A percentile compares a stretch with the other conserved stretches of the same genome.
Evolutionary conservation across 2,797 vertebrate species (phyloP).

Genomic region (Lycodopsis pacificus): DNA sequence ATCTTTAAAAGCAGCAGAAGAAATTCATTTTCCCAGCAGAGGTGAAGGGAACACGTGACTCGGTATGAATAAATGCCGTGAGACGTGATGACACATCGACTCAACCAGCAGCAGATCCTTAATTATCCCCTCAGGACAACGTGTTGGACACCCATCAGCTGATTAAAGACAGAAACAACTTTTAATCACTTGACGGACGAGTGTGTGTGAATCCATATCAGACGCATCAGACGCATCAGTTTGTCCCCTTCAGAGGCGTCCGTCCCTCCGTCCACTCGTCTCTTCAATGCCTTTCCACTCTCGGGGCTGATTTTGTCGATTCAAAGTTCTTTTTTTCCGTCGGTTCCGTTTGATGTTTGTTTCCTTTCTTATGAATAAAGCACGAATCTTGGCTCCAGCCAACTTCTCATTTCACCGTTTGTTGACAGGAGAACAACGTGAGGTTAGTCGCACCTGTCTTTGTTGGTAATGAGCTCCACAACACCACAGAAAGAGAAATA

Average conservation of each 20-base stretch:
- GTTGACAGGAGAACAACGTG: neutral
- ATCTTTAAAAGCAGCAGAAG: neutral
- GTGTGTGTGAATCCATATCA: constrained; percentile 29
- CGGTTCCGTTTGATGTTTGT: neutral
- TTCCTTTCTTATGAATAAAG: neutral
- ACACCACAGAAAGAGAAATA: too few species aligned
- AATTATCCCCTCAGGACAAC: constrained; percentile 47
- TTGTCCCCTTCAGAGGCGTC: neutral
- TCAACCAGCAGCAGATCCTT: constrained; percentile 21
- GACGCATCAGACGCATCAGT: neutral
- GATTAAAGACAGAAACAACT: constrained; percentile 36
- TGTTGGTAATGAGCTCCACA: too few species aligned
- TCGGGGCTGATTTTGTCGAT: neutral
- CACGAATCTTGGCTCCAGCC: neutral
- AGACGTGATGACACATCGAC: neutral
- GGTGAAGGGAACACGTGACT: neutral
- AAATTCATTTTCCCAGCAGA: neutral
- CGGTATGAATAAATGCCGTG: neutral
- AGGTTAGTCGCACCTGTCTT: too few species aligned
- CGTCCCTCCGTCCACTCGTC: constrained; percentile 2
- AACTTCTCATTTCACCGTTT: neutral
- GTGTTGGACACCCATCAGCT: constrained; percentile 39
- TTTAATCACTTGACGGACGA: constrained; percentile 34
- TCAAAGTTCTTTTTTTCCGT: neutral
- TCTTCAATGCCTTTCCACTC: neutral